Evolutionary conservation across 2,797 vertebrate genomes (phyloP).

Genomic region (Coccyzus lansbergi): DNA sequence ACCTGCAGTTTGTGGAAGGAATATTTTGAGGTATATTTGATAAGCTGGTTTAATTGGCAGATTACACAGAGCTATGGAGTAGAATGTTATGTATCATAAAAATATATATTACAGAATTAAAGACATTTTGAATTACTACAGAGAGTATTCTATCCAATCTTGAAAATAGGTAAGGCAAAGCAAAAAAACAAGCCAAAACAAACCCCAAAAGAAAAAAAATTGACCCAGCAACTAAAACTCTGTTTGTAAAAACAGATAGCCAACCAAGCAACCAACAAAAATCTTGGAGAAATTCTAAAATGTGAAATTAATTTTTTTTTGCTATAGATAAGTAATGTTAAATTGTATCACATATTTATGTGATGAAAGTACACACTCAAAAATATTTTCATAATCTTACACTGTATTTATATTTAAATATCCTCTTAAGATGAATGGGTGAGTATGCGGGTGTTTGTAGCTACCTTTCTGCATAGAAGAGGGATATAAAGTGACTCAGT

Average conservation of each 20-base stretch:
- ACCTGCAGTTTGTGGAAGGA: slow-evolving; percentile 10
- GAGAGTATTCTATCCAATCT: not conserved
- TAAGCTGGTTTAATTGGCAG: not conserved
- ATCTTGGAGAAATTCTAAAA: not conserved
- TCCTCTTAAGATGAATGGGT: not conserved
- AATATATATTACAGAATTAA: not conserved
- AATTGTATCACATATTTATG: not conserved
- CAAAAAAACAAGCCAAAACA: not conserved
- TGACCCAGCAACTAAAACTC: not conserved
- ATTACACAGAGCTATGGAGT: not conserved
- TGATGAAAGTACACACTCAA: not conserved
- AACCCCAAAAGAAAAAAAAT: not conserved
- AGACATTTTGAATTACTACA: not conserved
- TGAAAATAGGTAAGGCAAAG: not conserved
- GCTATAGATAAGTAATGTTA: not conserved
- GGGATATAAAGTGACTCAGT: not conserved
- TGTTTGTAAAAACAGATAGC: not conserved
- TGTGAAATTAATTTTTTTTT: not conserved
- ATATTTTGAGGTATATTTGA: slow-evolving; percentile 24
- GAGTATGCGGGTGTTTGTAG: not conserved
- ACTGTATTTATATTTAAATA: not conserved
- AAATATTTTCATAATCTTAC: not conserved
- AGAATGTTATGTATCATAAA: not conserved
- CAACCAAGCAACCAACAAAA: not conserved
- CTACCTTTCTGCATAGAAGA: not conserved